Conservation (phyloP, 2,888 invertebrate species). For the Caenorhabditis macrosperma region DNA sequence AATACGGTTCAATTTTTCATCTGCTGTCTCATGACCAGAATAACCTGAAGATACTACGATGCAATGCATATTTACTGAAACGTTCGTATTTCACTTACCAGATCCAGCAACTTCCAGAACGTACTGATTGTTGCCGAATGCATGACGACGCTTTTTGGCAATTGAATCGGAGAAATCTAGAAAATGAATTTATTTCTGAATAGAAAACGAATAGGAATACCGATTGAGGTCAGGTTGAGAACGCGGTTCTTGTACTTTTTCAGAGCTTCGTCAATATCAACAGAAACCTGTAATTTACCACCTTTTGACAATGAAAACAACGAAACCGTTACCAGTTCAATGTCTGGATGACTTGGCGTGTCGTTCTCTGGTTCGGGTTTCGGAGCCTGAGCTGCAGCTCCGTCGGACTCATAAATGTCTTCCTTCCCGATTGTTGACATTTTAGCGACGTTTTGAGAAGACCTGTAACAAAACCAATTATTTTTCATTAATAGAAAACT, state of each 20-base stretch:
- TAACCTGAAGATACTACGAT: conserved; percentile 46
- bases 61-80: neutral
- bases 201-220: conserved; percentile 52
- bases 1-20: conserved; percentile 74
- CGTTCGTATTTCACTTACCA: conserved; percentile 35
- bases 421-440: conserved; percentile 80
- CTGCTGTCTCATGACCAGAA: conserved; percentile 67
- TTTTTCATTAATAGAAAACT: neutral
- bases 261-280: conserved; percentile 75
- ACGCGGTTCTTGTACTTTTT: conserved; percentile 72
- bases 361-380: conserved; percentile 51
- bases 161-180: conserved; percentile 78
- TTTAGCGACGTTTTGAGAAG: conserved; percentile 11
- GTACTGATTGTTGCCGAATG: conserved; percentile 72
- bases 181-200: neutral
- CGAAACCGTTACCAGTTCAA: conserved; percentile 65
- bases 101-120: conserved; percentile 74
- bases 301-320: neutral
- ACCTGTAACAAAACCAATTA: neutral
- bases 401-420: conserved; percentile 76
- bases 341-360: conserved; percentile 68
- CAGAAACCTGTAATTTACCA: conserved; percentile 63
- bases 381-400: conserved; percentile 58
- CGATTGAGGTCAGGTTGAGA: conserved; percentile 69
- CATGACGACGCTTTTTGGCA: conserved; percentile 69